Evolutionary conservation across 2,113 vertebrate genomes (phyloP), one percentile per base, ranked within the genome.

Genomic region (Nesoenas mayeri): DNA sequence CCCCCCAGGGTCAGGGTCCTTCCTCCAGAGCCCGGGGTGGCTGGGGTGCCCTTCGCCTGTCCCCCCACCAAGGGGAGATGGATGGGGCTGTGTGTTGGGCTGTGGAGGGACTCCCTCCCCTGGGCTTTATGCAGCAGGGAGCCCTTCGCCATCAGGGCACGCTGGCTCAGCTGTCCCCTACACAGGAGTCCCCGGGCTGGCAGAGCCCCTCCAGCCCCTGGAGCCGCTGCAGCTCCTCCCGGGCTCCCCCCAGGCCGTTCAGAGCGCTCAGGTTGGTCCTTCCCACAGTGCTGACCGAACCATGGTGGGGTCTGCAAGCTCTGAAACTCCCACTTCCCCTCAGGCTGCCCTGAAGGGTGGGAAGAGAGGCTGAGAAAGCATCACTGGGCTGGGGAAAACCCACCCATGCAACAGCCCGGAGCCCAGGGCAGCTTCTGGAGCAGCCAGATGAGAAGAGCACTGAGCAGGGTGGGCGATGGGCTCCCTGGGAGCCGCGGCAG

Each of bases 301-400:
- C 28, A 34, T 5, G 0, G 14, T 6, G 38, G n/a, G 67, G 54
- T 69, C 31, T 83, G 50, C 56, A 47, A 11, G 0, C 0, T 18
- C n/a, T 38, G 29, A 53, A 92, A 79, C 40, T 47, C 38, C 31
- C 44, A 28, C 7, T 85, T 1, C 12, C 32, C 60, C 69, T 47
- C 60, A 62, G 60, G 16, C 51, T 84, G 3, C 53, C 10, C 38
- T 10, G 36, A 47, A 40, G 42, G 21, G 62, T 38, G 48, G 53
- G 62, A 90, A 95, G 11, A 0, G 5, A 57, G 62, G 36, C 50
- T 47, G 73, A 31, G 69, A 81, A 80, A 87, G 42, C n/a, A 38
- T 44, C 65, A 51, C 18, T 0, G 0, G 26, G 34, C 61, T 25
- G 47, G 62, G 32, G 16, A 31, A 40, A 65, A 34, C 12, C 21